phyloP scores from a whole-genome alignment of 1,140 invertebrate genomes.

The Drosophila arizonae region DNA sequence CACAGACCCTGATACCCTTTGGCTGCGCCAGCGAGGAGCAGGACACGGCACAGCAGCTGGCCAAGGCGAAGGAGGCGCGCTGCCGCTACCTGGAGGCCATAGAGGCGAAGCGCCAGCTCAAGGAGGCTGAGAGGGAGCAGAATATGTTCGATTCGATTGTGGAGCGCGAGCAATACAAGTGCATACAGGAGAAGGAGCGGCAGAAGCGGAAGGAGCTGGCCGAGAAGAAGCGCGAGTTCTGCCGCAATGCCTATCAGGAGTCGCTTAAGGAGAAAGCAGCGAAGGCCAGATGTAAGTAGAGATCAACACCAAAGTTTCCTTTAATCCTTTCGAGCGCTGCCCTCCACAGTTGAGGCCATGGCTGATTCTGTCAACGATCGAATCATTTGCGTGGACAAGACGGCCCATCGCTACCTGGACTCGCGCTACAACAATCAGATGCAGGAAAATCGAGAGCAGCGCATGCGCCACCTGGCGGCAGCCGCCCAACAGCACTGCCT shows the following conservation, averaged over 20 bases:
- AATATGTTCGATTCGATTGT: slow-evolving; percentile 26
- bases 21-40: slow-evolving; percentile 36
- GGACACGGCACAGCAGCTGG: slow-evolving; percentile 22
- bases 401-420: slow-evolving; percentile 40
- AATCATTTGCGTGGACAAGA: slow-evolving; percentile 48
- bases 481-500: slow-evolving; percentile 6
- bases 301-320: neutral
- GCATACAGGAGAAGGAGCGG: slow-evolving; percentile 47
- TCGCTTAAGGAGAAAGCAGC: slow-evolving; percentile 45
- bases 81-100: slow-evolving; percentile 6
- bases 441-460: slow-evolving; percentile 17
- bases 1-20: slow-evolving; percentile 46
- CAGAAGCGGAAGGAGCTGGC: slow-evolving; percentile 19
- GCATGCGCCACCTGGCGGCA: neutral
- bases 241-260: slow-evolving; percentile 45
- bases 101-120: slow-evolving; percentile 11
- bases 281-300: slow-evolving; percentile 45
- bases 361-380: slow-evolving; percentile 57
- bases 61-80: neutral
- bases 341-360: slow-evolving; percentile 47
- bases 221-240: slow-evolving; percentile 39
- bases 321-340: neutral
- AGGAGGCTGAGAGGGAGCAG: slow-evolving; percentile 19
- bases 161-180: slow-evolving; percentile 47
- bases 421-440: slow-evolving; percentile 29